These are phyloP conservation scores for Cheilosia grossa DNA, from an alignment of 2,888 invertebrate genomes.

Conservation along the genomic window DNA sequence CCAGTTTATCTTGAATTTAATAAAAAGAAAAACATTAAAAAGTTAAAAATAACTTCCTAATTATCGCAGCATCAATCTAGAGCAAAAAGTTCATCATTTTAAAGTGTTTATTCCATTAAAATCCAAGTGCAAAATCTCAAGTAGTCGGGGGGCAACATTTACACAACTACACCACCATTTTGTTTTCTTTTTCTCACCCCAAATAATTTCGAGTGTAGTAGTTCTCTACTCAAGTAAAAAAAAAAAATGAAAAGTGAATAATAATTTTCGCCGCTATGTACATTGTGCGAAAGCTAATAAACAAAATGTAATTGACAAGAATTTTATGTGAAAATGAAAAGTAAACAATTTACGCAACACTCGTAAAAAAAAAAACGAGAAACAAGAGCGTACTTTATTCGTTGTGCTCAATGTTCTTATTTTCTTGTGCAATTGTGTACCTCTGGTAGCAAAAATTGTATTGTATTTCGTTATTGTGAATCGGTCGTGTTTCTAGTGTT, in stretches of 20 bases:
- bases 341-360: slow-evolving; percentile 22
- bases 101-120: not conserved
- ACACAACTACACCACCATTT: slow-evolving; percentile 71
- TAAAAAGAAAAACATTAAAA: slow-evolving; percentile 14
- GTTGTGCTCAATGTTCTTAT: slow-evolving; percentile 31
- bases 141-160: slow-evolving; percentile 17
- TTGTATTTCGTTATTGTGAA: slow-evolving; percentile 57
- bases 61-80: not conserved
- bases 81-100: not conserved
- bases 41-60: not conserved
- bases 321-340: slow-evolving; percentile 9
- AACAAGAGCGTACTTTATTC: not conserved
- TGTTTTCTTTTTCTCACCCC: slow-evolving; percentile 70
- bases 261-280: slow-evolving; percentile 10
- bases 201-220: slow-evolving; percentile 39
- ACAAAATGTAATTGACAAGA: slow-evolving; percentile 17
- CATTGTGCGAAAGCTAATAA: not conserved
- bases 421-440: slow-evolving; percentile 66
- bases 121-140: slow-evolving; percentile 9
- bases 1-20: slow-evolving; percentile 8
- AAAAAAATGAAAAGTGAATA: slow-evolving; percentile 20
- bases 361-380: not conserved
- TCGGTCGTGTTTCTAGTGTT: slow-evolving; percentile 53
- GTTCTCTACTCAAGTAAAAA: slow-evolving; percentile 20
- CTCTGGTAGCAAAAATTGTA: slow-evolving; percentile 27